These are phyloP conservation scores for Mirza zaza DNA, from an alignment of 2,113 vertebrate genomes.

Conservation along the genomic window DNA sequence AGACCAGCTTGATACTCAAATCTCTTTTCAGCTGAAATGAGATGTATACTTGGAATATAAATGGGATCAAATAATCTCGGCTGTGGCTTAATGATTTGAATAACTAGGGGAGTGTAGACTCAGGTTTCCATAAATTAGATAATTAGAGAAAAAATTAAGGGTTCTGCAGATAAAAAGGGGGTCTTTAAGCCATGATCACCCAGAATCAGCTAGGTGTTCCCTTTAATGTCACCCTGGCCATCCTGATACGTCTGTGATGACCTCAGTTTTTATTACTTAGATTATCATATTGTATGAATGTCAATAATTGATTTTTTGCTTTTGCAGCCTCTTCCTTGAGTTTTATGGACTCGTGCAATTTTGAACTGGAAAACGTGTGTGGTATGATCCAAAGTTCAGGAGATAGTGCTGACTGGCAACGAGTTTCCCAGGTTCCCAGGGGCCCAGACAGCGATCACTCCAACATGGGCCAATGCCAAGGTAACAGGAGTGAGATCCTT, in stretches of 20 bases:
- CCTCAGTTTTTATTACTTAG: not conserved
- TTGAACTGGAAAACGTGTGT: constrained; percentile 94
- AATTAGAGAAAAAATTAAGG: not conserved
- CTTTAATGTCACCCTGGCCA: not conserved
- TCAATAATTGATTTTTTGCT: not conserved
- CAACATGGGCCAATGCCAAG: constrained; percentile 89
- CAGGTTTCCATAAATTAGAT: not conserved
- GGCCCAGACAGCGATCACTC: constrained; percentile 91
- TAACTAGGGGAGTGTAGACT: not conserved
- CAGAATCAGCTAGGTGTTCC: not conserved
- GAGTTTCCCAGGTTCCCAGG: constrained; percentile 73
- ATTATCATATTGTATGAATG: not conserved
- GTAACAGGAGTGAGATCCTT: constrained; percentile 78
- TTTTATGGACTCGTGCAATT: constrained; percentile 93
- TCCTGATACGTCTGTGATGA: not conserved
- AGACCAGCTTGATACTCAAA: not conserved
- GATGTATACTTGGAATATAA: not conserved
- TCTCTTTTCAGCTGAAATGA: not conserved
- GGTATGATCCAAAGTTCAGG: constrained; percentile 93
- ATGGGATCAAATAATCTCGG: not conserved
- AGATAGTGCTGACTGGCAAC: constrained; percentile 86
- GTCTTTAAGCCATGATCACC: not conserved
- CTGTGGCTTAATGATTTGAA: not conserved
- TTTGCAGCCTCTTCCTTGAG: constrained; percentile 87
- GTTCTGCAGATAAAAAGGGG: not conserved